These are phyloP conservation scores for Augochlorella aurata DNA, from an alignment of 2,888 invertebrate genomes.

Conservation along the genomic window DNA sequence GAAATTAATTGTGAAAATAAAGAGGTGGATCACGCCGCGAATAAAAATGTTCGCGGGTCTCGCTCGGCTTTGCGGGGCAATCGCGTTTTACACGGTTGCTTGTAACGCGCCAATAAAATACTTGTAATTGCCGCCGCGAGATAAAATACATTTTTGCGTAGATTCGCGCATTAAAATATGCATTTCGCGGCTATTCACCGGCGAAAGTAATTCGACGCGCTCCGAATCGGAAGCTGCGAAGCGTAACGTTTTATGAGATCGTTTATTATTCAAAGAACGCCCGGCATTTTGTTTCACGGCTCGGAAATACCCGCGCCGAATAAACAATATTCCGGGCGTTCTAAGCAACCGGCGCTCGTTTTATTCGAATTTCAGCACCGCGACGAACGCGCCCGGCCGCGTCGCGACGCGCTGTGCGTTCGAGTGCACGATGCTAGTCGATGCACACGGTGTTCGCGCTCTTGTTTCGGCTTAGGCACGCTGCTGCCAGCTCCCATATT, in stretches of 20 bases:
- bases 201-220: neutral
- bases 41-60: neutral
- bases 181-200: neutral
- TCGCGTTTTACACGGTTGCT: neutral
- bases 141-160: slow-evolving; percentile 3
- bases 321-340: slow-evolving; percentile 17
- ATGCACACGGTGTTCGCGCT: slow-evolving; percentile 9
- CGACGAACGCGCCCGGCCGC: too few species aligned
- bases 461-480: slow-evolving; percentile 9
- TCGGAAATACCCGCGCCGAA: neutral
- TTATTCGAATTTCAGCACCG: neutral
- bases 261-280: neutral
- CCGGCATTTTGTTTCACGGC: neutral
- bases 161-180: neutral
- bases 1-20: neutral
- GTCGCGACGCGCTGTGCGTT: neutral
- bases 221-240: neutral
- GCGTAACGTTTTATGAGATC: neutral
- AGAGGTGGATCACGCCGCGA: neutral
- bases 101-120: neutral
- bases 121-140: neutral
- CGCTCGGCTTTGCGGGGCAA: neutral
- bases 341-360: slow-evolving; percentile 11
- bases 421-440: slow-evolving; percentile 7
- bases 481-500: neutral